Evolutionary conservation across 2,113 vertebrate species (phyloP), one percentile per base, ranked within the genome.

Genomic region (Alethe castanea): DNA sequence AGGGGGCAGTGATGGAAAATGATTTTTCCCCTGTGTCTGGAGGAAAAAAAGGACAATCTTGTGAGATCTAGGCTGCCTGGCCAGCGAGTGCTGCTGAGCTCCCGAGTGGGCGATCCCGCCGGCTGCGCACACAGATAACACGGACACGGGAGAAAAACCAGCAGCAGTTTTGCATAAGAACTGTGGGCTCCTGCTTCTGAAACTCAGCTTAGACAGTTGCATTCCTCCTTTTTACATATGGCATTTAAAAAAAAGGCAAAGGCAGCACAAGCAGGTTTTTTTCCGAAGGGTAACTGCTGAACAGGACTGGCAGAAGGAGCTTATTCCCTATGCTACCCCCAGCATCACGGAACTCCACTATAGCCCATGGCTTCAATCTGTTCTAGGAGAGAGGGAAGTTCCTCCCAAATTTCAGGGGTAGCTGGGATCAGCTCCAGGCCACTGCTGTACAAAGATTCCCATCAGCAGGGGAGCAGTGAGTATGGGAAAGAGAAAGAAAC

Each of bases 71-170:
- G 60, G 38, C 44, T 1, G 42, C 14, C 13, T 50, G 89, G 72
- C 40, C 76, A 40, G 67, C 0, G 7, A 5, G 54, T 2, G 12
- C 57, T 48, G 81, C 42, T 38, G 3, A 3, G 35, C 42, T 83
- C 67, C 31, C 1, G 14, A 12, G 69, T 3, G 47, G 45, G 47
- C 11, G 77, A 64, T 44, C 3, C 2, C 0, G 0, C 24, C 0
- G 5, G 35, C 69, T 44, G 48, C 1, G 0, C 28, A 20, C 48
- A 15, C 2, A 0, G 33, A 19, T 9, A 33, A 35, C 24, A 31
- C 0, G 1, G 74, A 35, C 1, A 9, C 1, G 0, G 36, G 40
- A 77, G 62, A 29, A 90, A 69, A 86, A 42, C 22, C 86, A 60
- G 66, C 12, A 31, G 22, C 47, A 14, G 12, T 11, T 87, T 42